These are phyloP conservation scores for Takifugu bimaculatus DNA, from an alignment of 2,113 vertebrate genomes.

Conservation along the genomic window DNA sequence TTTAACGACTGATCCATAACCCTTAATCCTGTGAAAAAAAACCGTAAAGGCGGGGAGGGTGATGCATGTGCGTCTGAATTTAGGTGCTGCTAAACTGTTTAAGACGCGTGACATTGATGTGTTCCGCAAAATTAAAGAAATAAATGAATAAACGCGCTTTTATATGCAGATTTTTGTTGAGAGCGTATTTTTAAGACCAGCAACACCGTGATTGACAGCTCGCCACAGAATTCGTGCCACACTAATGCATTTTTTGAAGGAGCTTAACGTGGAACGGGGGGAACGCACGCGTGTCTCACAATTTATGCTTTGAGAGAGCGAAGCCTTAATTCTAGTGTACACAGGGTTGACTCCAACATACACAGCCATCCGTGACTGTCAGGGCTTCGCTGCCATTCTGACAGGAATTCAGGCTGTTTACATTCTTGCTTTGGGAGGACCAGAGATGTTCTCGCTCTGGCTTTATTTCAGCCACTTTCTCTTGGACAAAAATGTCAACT, in stretches of 20 bases:
- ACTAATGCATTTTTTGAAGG: constrained; percentile 5
- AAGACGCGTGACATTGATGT: constrained; percentile 49
- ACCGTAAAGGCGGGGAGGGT: constrained; percentile 24
- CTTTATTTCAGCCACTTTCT: constrained; percentile 53
- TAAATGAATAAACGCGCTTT: not conserved
- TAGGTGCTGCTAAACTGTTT: constrained; percentile 74
- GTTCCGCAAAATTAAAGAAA: constrained; percentile 30
- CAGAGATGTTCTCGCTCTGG: constrained; percentile 65
- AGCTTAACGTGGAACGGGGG: constrained; percentile 27
- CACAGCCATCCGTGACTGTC: constrained; percentile 66
- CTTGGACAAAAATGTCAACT: constrained; percentile 60
- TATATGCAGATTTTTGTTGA: not conserved
- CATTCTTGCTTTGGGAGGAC: constrained; percentile 77
- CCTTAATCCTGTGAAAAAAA: not conserved
- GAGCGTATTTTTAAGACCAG: not conserved
- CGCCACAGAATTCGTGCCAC: not conserved
- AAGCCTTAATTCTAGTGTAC: constrained; percentile 50
- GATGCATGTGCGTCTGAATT: constrained; percentile 58
- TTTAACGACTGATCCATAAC: constrained; percentile 20
- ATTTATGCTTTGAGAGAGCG: constrained; percentile 35
- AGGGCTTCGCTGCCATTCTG: constrained; percentile 60
- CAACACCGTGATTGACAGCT: constrained; percentile 5
- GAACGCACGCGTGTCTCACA: constrained; percentile 42
- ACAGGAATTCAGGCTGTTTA: constrained; percentile 76
- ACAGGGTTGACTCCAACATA: constrained; percentile 61